A percentile compares a stretch with the other conserved stretches of the same genome.
phyloP scores from a whole-genome alignment of 2,797 vertebrate species.

The Siniperca obscura region DNA sequence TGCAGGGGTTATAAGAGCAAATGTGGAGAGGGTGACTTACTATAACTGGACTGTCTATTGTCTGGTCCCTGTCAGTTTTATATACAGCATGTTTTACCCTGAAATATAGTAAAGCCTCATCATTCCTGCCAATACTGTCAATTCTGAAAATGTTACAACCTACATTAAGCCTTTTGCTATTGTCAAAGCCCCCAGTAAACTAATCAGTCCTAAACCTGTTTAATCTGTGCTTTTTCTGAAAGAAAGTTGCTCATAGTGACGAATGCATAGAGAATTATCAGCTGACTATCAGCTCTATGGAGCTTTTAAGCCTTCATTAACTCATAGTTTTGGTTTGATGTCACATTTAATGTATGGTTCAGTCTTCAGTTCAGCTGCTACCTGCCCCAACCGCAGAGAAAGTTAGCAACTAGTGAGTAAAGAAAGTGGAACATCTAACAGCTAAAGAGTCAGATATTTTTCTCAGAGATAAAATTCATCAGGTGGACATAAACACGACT shows the following conservation, averaged over 20 bases:
- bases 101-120: neutral
- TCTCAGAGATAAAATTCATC: too few species aligned
- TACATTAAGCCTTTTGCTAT: neutral
- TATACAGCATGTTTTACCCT: constrained; percentile 2
- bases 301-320: neutral
- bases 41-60: neutral
- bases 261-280: too few species aligned
- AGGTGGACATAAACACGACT: too few species aligned
- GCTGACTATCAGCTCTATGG: neutral
- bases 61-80: neutral
- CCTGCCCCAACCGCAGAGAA: too few species aligned
- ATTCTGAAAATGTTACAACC: neutral
- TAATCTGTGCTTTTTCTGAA: too few species aligned
- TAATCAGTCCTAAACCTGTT: neutral
- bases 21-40: constrained; percentile 14
- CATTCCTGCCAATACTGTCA: neutral
- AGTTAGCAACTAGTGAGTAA: too few species aligned
- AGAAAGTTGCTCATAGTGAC: neutral
- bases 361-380: neutral
- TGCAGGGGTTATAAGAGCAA: constrained; percentile 1
- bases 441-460: too few species aligned
- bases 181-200: neutral
- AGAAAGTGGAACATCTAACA: too few species aligned
- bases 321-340: neutral
- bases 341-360: neutral